Evolutionary conservation across 2,113 vertebrate species (phyloP).

Genomic region (Hoplias malabaricus): DNA sequence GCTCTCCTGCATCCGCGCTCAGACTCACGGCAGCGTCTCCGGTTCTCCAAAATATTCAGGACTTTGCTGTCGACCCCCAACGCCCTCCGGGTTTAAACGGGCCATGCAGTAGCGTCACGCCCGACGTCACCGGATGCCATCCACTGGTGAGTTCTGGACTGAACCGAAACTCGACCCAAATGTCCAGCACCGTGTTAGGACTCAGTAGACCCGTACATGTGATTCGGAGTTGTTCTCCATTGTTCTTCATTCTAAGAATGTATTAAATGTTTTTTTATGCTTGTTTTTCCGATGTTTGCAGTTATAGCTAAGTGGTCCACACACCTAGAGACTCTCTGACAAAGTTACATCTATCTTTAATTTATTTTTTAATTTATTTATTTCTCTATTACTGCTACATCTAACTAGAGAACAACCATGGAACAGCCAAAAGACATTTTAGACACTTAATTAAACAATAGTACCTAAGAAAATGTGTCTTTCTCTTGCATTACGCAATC

Average conservation of each 20-base stretch:
- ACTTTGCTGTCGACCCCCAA: slow-evolving; percentile 74
- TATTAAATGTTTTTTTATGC: neutral
- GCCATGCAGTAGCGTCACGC: slow-evolving; percentile 48
- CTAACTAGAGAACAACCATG: no score
- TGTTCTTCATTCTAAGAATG: neutral
- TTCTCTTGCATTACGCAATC: no score
- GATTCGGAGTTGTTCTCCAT: neutral
- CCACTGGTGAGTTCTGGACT: neutral
- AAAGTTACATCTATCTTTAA: no score
- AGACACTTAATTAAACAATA: no score
- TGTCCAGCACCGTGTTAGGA: neutral
- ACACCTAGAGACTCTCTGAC: neutral
- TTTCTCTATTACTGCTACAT: no score
- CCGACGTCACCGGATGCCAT: slow-evolving; percentile 43
- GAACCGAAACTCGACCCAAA: neutral
- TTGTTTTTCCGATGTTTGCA: no score
- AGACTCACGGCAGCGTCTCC: slow-evolving; percentile 63
- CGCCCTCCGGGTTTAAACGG: slow-evolving; percentile 52
- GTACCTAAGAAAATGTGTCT: no score
- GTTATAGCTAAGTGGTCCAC: neutral
- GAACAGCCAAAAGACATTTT: no score
- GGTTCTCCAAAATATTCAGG: slow-evolving; percentile 70
- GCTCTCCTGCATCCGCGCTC: slow-evolving; percentile 27
- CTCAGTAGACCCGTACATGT: neutral
- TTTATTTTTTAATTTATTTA: no score